Evolutionary conservation across 1,140 invertebrate species (phyloP).

Genomic region (Bombus affinis): DNA sequence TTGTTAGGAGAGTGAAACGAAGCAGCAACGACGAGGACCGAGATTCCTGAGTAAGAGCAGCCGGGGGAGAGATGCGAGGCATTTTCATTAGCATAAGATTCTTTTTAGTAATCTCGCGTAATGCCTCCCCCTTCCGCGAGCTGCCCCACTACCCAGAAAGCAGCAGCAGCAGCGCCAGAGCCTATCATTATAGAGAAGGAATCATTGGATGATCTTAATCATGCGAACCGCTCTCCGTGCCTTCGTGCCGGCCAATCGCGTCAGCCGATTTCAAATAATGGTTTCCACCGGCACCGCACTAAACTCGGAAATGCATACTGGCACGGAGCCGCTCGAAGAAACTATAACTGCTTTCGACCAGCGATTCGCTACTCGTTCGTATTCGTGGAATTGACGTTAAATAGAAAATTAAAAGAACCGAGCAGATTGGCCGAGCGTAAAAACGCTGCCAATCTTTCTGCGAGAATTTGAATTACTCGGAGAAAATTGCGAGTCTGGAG

Average conservation of each 20-base stretch:
- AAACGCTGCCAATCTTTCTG: neutral
- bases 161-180: conserved; percentile 74
- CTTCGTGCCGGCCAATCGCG: conserved; percentile 79
- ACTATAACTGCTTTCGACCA: neutral
- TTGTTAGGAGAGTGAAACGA: neutral
- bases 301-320: conserved; percentile 63
- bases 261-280: conserved; percentile 78
- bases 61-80: conserved; percentile 43
- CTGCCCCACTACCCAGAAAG: conserved; percentile 59
- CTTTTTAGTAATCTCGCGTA: conserved; percentile 70
- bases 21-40: too few species aligned
- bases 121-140: conserved; percentile 49
- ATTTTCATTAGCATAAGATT: conserved; percentile 80
- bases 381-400: conserved; percentile 20
- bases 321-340: conserved; percentile 19
- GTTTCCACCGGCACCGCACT: conserved; percentile 72
- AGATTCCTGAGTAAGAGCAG: conserved; percentile 16
- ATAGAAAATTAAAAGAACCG: conserved; percentile 4
- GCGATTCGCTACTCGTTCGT: conserved; percentile 16
- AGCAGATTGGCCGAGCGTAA: neutral
- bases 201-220: conserved; percentile 84
- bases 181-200: conserved; percentile 83
- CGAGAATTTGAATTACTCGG: neutral
- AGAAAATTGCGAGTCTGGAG: neutral
- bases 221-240: conserved; percentile 81